Evolutionary conservation across 2,888 invertebrate genomes (phyloP), one percentile per base, ranked within the genome.

Genomic region (Caenorhabditis virilis): DNA sequence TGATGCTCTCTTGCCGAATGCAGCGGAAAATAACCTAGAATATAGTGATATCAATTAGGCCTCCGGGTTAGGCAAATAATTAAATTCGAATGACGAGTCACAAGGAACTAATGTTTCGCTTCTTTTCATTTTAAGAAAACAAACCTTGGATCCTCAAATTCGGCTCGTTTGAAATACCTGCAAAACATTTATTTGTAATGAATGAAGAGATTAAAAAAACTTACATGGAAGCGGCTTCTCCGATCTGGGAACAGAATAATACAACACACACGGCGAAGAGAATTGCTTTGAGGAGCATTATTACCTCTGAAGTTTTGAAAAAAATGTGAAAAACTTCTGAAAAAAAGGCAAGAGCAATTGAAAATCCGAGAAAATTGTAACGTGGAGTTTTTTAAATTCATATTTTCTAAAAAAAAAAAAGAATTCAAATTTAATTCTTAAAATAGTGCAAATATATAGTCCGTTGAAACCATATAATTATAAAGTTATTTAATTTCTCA

Each of bases 151-250:
- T 66, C 66, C n/a, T 66, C 66, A 23, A 60, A 56, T 9, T 66
- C 66, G 23, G 55, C 55, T 53, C 60, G 48, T 23, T 66, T 66
- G 36, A 66, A 35, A 27, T 60, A 61, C 38, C 66, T 66, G 35
- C 20, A 65, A 59, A 47, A 27, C 20, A 16, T 25, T 15, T n/a
- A 20, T 39, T 20, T n/a, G n/a, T n/a, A n/a, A n/a, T n/a, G n/a
- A n/a, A n/a, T n/a, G n/a, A n/a, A n/a, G n/a, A n/a, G n/a, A n/a
- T 22, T n/a, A 13, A 25, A 1, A 16, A 20, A 2, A 57, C 56
- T 49, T 16, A 62, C 62, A 56, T 23, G 13, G 56, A 27, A 2
- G 52, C 38, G 13, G 33, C 26, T n/a, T 5, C 25, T 22, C 23
- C 15, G 16, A 36, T 20, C 43, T 27, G 38, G 27, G 23, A 45